Base-by-base conservation (phyloP, 2,113 vertebrate genomes). In the Halichoeres trimaculatus region DNA sequence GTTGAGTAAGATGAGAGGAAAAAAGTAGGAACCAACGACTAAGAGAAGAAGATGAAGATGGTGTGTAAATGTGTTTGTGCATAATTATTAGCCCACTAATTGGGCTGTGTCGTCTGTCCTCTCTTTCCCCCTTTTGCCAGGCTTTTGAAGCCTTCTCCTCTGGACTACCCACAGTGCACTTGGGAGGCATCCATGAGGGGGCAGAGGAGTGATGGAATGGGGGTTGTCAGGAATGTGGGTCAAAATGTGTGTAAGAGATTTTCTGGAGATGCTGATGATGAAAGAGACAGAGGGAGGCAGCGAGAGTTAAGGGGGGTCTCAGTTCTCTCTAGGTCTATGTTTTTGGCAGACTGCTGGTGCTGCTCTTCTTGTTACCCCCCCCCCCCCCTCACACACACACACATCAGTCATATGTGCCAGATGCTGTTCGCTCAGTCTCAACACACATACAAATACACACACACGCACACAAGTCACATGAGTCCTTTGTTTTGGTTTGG, bases 401-500 rank as follows among this genome's bases (percentile, higher is more conserved):
- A 53, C 53, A 74, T 19, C 56, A 81, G 50, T 81, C 77, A 78
- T 64, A 48, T 67, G 35, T 61, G 64, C 62, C 78, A 85, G 72
- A 83, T 72, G 76, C 77, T 71, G 65, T 62, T 47, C 24, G 73
- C 56, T 70, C 23, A 68, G 52, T 78, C 56, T 70, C 23, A 70
- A 53, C 2, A 74, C 56, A 67, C 61, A 72, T 22, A 36, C 34
- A 36, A 36, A 43, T 40, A 22, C 66, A 43, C 38, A 16, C 65
- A 65, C 17, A 38, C 16, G 22, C 36, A 50, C 61, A 65, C 58
- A 34, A n/a, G 48, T 84, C 84, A 89, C 78, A 89, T 75, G 72
- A 83, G 71, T 69, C 62, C 82, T 93, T 94, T 94, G 92, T 93
- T 91, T 86, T 90, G 89, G 75, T 86, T 89, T 83, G 73, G 50